phyloP scores from a whole-genome alignment of 53 echinoderm and acorn worm genomes.

The Crossaster papposus region DNA sequence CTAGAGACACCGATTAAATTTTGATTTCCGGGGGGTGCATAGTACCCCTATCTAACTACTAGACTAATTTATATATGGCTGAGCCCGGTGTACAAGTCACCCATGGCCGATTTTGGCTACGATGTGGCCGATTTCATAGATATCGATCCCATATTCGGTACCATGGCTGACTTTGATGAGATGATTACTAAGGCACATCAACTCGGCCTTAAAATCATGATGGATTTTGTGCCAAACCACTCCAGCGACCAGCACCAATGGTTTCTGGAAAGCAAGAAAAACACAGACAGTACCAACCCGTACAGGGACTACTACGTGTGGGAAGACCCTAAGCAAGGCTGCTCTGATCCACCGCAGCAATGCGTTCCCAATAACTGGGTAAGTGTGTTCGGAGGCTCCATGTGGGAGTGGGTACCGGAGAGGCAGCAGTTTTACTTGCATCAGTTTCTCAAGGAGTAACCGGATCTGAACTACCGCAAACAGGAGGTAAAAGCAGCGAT shows the following conservation, averaged over 20 bases:
- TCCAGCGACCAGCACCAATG: constrained; percentile 89
- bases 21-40: constrained; percentile 77
- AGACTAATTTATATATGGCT: constrained; percentile 77
- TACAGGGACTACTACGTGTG: constrained; percentile 88
- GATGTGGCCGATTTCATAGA: constrained; percentile 78
- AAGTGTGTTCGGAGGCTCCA: constrained; percentile 80
- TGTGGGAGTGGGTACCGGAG: constrained; percentile 77
- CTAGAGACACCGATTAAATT: no score
- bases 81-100: constrained; percentile 83
- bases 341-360: constrained; percentile 37
- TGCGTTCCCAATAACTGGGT: constrained; percentile 94
- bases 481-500: constrained; percentile 66
- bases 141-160: constrained; percentile 75
- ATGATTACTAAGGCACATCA: constrained; percentile 65
- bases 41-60: constrained; percentile 72
- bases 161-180: constrained; percentile 68
- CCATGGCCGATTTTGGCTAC: constrained; percentile 76
- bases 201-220: constrained; percentile 66
- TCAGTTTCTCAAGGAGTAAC: constrained; percentile 83
- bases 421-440: constrained; percentile 85
- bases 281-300: constrained; percentile 58
- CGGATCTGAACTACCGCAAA: constrained; percentile 80
- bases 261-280: constrained; percentile 75
- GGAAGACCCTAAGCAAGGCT: constrained; percentile 74
- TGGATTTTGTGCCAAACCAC: constrained; percentile 94